Base-by-base conservation (phyloP, 1,140 invertebrate genomes). In the Macrobrachium rosenbergii region DNA sequence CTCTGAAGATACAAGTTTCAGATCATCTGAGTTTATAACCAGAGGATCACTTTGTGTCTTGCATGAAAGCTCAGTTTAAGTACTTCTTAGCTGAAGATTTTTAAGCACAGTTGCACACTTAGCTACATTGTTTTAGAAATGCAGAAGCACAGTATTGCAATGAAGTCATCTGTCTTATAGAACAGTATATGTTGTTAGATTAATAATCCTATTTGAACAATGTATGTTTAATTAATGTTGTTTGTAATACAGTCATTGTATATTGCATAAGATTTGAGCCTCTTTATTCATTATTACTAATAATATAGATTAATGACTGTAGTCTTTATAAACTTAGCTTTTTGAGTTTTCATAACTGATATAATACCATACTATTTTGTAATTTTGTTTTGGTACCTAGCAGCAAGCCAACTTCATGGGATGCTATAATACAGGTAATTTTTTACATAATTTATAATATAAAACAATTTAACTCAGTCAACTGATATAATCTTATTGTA, bases 61-160 rank as follows among this genome's bases (percentile, higher is more conserved):
- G 63, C 80, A 82, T 69, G 80, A 82, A 37, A 82, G 80, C 43
- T 82, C 80, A 63, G 80, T 82, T 64, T 82, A 69, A 82, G 19
- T 80, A 58, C 23, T 63, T 75, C 17, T 17, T 75, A 21, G 43
- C 72, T 52, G 14, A 12, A 45, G 37, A 16, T 45, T 52, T 45
- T 17, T 45, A 43, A 72, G 69, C 21, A 72, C 14, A 28, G 21
- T 37, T 21, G 21, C 21, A 58, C 76, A 21, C 16, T 23, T 78
- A 78, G 69, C 69, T 52, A 52, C 52, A 8, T 52, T 52, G 52
- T 2, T 52, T 52, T 28, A 21, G 69, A 28, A 16, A 19, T 45
- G 43, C 73, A 45, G 5, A 21, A 16, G 28, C 37, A 75, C 73
- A 45, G 28, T 75, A 75, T 19, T 75, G 12, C 8, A 52, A n/a